Evolutionary conservation across 2,888 invertebrate genomes (phyloP).

Genomic region (Leistus spinibarbis): DNA sequence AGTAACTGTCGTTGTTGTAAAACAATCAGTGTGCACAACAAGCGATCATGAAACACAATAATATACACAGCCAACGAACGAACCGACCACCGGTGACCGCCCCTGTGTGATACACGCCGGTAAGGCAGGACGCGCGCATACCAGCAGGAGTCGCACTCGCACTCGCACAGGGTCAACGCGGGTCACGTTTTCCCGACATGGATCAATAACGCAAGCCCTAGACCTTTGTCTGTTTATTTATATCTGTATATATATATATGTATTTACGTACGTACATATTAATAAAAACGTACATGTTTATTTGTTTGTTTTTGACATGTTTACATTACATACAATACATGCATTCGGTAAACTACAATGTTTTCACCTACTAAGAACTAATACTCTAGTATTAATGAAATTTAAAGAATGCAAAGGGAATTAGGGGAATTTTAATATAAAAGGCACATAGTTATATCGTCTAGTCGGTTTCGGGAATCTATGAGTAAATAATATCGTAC

Average conservation of each 20-base stretch:
- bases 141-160: conserved; percentile 44
- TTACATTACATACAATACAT: background rate
- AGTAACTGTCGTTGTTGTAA: conserved; percentile 31
- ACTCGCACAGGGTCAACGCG: conserved; percentile 56
- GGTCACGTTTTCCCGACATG: conserved; percentile 61
- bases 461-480: conserved; percentile 29
- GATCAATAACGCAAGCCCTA: conserved; percentile 37
- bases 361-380: background rate
- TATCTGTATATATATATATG: background rate
- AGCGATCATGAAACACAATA: conserved; percentile 38
- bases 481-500: conserved; percentile 76
- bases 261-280: background rate
- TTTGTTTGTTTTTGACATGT: background rate
- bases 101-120: conserved; percentile 35
- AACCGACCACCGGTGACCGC: conserved; percentile 38
- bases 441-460: conserved; percentile 18
- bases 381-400: background rate
- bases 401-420: background rate
- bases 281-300: background rate
- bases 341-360: background rate
- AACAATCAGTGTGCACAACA: conserved; percentile 35
- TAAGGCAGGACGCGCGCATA: conserved; percentile 27
- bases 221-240: conserved; percentile 32
- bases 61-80: conserved; percentile 41
- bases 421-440: background rate